Evolutionary conservation across 2,888 invertebrate species (phyloP).

Genomic region (Sinodicranocentrus sp.): DNA sequence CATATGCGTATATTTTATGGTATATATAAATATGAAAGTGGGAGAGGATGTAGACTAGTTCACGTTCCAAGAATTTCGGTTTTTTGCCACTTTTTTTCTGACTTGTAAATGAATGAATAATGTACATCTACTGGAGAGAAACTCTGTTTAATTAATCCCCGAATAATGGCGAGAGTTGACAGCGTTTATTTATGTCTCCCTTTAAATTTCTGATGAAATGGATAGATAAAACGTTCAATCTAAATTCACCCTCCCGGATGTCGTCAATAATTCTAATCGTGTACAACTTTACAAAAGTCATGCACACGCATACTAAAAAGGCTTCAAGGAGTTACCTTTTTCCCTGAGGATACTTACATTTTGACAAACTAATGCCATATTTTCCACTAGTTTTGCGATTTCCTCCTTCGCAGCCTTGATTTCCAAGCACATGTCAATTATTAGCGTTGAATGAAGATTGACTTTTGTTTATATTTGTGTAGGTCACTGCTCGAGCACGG

Average conservation of each 20-base stretch:
- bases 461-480: not conserved
- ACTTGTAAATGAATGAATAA: constrained; percentile 54
- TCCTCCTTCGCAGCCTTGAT: not conserved
- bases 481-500: constrained; percentile 75
- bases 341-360: too few relatives aligned
- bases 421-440: too few relatives aligned
- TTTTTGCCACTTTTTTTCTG: not conserved
- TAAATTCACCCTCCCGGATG: constrained; percentile 3
- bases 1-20: too few relatives aligned
- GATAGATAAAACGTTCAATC: constrained; percentile 23
- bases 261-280: constrained; percentile 25
- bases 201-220: constrained; percentile 38
- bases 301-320: too few relatives aligned
- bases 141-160: constrained; percentile 45
- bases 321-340: too few relatives aligned
- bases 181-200: constrained; percentile 43
- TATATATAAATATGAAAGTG: too few relatives aligned
- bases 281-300: not conserved
- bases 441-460: not conserved
- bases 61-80: not conserved
- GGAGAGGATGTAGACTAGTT: too few relatives aligned
- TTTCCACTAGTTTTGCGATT: too few relatives aligned
- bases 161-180: constrained; percentile 48
- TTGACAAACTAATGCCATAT: not conserved
- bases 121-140: constrained; percentile 29